phyloP scores from a whole-genome alignment of 2,888 invertebrate genomes.

The Chelonus formosanus region DNA sequence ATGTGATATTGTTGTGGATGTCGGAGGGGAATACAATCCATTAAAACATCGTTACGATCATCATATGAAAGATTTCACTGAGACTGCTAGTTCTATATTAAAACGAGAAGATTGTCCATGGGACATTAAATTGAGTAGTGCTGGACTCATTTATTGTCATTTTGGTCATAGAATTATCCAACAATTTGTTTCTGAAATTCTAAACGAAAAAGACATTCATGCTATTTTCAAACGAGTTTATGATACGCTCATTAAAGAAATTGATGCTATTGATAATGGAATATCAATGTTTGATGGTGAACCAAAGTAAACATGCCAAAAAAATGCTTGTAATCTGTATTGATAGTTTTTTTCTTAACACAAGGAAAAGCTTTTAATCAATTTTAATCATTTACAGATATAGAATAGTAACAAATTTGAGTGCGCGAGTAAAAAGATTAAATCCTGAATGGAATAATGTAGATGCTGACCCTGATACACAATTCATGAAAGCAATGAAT shows the following conservation, averaged over 20 bases:
- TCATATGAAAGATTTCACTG: conserved; percentile 75
- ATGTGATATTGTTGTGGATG: conserved; percentile 96
- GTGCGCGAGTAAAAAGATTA: conserved; percentile 77
- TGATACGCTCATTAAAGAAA: conserved; percentile 86
- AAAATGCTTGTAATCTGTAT: too few species aligned
- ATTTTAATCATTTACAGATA: conserved; percentile 66
- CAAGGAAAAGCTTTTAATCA: too few species aligned
- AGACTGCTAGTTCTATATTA: conserved; percentile 53
- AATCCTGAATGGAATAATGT: conserved; percentile 87
- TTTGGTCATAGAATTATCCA: conserved; percentile 85
- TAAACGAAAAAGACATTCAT: conserved; percentile 67
- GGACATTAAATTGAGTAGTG: conserved; percentile 85
- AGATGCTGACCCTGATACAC: conserved; percentile 67
- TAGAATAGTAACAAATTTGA: conserved; percentile 80
- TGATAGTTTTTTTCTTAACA: too few species aligned
- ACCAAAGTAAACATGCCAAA: conserved; percentile 61
- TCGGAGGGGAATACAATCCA: conserved; percentile 87
- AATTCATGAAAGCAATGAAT: conserved; percentile 81
- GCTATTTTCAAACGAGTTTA: conserved; percentile 79
- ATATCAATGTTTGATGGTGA: conserved; percentile 80
- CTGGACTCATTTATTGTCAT: conserved; percentile 90
- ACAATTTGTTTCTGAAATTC: conserved; percentile 67
- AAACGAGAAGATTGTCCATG: conserved; percentile 57
- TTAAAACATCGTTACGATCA: conserved; percentile 86
- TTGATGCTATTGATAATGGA: conserved; percentile 99